Conservation (phyloP, 2,888 invertebrate genomes). For the Escarpia spicata region DNA sequence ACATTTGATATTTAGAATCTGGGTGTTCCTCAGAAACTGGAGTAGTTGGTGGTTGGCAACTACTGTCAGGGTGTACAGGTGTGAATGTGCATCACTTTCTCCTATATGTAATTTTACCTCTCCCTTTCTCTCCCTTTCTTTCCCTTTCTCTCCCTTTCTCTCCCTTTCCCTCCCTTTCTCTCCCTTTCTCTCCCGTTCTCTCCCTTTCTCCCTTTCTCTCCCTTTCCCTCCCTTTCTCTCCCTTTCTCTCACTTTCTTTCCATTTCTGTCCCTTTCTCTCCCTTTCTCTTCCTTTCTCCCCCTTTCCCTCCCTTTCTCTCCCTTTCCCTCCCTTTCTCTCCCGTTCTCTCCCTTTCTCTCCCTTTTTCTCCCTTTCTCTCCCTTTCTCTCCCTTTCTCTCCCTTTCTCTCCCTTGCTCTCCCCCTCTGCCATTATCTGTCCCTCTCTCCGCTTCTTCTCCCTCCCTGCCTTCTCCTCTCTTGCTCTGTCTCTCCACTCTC, state of each 20-base stretch:
- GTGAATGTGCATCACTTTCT: neutral
- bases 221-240: no score
- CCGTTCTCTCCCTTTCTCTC: neutral
- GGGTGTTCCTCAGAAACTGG: neutral
- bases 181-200: neutral
- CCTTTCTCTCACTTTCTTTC: neutral
- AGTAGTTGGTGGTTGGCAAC: neutral
- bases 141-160: neutral
- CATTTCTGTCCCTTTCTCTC: neutral
- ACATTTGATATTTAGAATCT: slow-evolving; percentile 11
- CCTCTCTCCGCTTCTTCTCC: neutral
- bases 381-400: slow-evolving; percentile 8
- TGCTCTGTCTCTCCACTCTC: neutral
- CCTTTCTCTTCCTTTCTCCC: neutral
- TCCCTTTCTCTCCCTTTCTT: neutral
- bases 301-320: neutral
- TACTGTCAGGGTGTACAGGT: neutral
- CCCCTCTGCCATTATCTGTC: neutral
- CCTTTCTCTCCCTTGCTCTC: neutral
- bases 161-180: neutral
- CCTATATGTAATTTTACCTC: neutral
- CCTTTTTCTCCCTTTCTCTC: neutral
- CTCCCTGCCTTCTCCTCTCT: neutral
- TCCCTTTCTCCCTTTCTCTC: neutral
- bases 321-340: neutral